A percentile compares a stretch with the other conserved stretches of the same genome.
These are phyloP conservation scores for Oncorhynchus mykiss DNA, from an alignment of 2,113 vertebrate genomes.

Conservation along the genomic window DNA sequence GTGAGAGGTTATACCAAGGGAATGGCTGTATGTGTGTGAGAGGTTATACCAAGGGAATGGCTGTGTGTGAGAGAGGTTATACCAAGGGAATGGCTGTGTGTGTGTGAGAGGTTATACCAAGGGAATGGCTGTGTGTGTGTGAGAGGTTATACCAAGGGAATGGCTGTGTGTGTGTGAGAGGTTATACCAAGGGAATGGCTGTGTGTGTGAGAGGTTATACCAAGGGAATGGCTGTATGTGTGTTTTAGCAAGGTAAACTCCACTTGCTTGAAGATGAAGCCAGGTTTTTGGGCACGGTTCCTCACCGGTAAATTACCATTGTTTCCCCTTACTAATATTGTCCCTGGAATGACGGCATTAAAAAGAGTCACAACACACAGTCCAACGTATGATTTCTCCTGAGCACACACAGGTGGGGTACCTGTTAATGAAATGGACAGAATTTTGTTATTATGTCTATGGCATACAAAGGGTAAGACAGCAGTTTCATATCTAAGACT, in stretches of 20 bases:
- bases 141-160: no score
- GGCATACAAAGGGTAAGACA: slow-evolving; percentile 59
- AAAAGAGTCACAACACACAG: slow-evolving; percentile 28
- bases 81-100: no score
- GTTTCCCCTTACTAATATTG: neutral
- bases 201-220: neutral
- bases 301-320: neutral
- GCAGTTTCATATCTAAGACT: slow-evolving; percentile 61
- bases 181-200: no score
- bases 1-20: no score
- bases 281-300: neutral
- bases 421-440: slow-evolving; percentile 19
- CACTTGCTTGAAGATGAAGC: neutral
- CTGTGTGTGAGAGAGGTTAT: no score
- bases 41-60: no score
- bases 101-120: no score
- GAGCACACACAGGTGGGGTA: neutral
- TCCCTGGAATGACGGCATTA: slow-evolving; percentile 10
- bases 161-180: no score
- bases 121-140: no score
- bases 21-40: no score
- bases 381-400: neutral
- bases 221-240: neutral
- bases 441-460: slow-evolving; percentile 39
- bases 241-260: neutral